Base-by-base conservation (phyloP, 2,888 invertebrate species). In the Mythimna ferrago region DNA sequence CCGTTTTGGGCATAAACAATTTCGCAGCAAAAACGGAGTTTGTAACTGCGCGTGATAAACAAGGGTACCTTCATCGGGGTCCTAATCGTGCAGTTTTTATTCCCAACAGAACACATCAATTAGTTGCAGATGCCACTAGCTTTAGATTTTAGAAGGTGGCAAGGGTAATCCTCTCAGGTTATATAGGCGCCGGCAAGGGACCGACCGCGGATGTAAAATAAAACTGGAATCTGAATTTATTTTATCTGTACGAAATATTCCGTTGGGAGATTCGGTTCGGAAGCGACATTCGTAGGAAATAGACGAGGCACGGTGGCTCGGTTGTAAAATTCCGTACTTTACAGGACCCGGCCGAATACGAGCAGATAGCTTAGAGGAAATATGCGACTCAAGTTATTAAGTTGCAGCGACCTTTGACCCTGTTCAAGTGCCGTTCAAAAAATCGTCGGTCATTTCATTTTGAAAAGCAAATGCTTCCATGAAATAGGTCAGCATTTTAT, bases 51-150 rank as follows among this genome's bases (percentile, higher is more conserved):
- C 35, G 66, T 53, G 54, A 80, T 82, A 86, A 78, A 86, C 81
- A 86, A 70, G 66, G 57, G 69, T 78, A 77, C 74, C 81, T 78
- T 71, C 79, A 74, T 68, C 63, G 64, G 44, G 76, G 61, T 74
- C 73, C 76, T 94, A 95, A 94, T 94, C 87, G 89, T 87, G 91
- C 87, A 88, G 90, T 95, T 94, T 94, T 95, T 94, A 95, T 95
- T 94, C 95, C 89, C 91, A 67, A 48, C 87, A 86, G 92, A 86
- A 87, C 86, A 83, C 92, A 92, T 93, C 94, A 94, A 95, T 96
- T 95, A 95, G 93, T 85, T 88, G 86, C 95, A 95, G 89, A 91
- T 95, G 95, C 89, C 88, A 90, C 92, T 90, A 88, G 92, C 90
- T 90, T 89, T 89, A 91, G 92, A 90, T 92, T 93, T 92, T 89